Evolutionary conservation across 2,797 vertebrate species (phyloP), one percentile per base, ranked within the genome.

Genomic region (Oophaga sylvatica): DNA sequence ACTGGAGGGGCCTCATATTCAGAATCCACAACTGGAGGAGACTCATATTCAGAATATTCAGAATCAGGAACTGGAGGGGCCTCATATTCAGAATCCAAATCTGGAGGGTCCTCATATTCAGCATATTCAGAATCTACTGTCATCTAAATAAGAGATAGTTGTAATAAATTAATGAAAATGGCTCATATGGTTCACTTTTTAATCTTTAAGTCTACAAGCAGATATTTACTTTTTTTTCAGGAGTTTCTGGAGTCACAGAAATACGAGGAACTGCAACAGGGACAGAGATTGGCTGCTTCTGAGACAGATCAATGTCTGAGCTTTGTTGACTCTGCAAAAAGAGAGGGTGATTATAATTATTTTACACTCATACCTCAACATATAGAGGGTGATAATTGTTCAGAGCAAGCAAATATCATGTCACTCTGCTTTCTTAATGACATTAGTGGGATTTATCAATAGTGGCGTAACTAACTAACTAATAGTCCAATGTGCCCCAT

Each of bases 1-100:
- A 79, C 90, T 0, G 97, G 97, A 0, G 96, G 94, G 20, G 91
- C 88, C 0, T 97, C 97, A 5, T 95, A 95, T 11, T 92, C 81
- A 4, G 92, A 75, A 9, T 94, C 92, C 53, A 31, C 9, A 3
- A 79, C 90, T 0, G 97, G 97, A 0, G 96, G 94, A 20, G 91
- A 87, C 0, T 97, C 97, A 5, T 95, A 95, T 11, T 92, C 80
- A 4, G 92, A 75, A 9, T 95, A 95, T 11, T 92, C 81, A 4
- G 92, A 75, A 9, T 94, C 92, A 86, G 97, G 89, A 4, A 78
- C 90, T 0, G 97, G 97, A 0, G 95, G 94, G 20, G 91, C 88
- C 0, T 97, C 97, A 5, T 95, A 95, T 11, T 92, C 81, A 4
- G 92, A 75, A 9, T 94, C 92, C 56, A 35, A 9, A 11, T 10